Conservation (phyloP, 2,113 vertebrate species). For the Phyllostomus discolor region DNA sequence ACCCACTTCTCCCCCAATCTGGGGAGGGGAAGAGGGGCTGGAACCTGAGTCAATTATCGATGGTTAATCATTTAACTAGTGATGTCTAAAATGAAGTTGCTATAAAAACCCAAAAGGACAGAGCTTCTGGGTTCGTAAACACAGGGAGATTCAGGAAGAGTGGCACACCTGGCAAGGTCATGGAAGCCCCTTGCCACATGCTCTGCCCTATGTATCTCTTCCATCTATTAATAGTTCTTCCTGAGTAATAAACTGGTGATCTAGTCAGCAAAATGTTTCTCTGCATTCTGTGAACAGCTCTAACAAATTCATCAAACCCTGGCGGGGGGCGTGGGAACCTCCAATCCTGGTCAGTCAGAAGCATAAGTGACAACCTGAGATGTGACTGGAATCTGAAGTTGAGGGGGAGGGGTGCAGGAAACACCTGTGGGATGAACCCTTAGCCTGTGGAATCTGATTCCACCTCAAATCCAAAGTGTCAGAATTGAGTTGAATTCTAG, state of each 20-base stretch:
- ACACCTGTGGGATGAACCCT: neutral
- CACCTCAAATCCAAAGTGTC: neutral
- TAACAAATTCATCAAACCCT: neutral
- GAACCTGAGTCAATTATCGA: neutral
- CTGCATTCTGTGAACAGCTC: neutral
- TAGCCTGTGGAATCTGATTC: neutral
- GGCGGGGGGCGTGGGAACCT: fast-evolving
- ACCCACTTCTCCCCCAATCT: neutral
- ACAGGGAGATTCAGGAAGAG: too few species aligned
- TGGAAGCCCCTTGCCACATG: neutral
- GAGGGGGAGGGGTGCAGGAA: neutral
- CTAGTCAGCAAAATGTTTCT: neutral
- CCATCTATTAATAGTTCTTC: neutral
- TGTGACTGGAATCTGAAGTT: neutral
- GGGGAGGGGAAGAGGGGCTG: neutral
- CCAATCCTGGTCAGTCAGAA: neutral
- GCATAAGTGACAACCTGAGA: neutral
- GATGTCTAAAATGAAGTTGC: neutral
- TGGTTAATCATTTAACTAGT: neutral
- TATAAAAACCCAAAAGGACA: neutral
- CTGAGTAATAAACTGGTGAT: neutral
- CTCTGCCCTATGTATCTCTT: neutral
- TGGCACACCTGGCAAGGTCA: neutral
- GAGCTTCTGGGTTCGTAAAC: neutral
- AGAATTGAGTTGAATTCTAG: neutral